These are phyloP conservation scores for Hemiprocne comata DNA, from an alignment of 2,113 vertebrate species.

Conservation along the genomic window DNA sequence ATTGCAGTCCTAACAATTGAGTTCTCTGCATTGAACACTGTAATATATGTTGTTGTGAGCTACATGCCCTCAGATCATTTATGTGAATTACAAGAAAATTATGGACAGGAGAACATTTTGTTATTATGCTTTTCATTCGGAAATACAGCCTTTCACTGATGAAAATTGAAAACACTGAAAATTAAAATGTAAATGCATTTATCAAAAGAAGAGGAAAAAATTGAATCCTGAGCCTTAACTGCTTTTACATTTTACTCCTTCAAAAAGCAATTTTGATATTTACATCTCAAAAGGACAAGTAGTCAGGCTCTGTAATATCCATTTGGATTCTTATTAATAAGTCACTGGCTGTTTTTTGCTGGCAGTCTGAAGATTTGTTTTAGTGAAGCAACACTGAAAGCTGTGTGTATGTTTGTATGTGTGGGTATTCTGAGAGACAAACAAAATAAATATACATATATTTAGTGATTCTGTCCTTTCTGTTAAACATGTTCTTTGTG, in stretches of 20 bases:
- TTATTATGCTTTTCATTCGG: slow-evolving; percentile 53
- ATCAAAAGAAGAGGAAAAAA: slow-evolving; percentile 54
- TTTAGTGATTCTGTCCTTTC: not conserved
- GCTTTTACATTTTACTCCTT: slow-evolving; percentile 52
- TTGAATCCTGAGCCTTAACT: slow-evolving; percentile 56
- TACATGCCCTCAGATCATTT: slow-evolving; percentile 60
- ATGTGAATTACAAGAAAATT: slow-evolving; percentile 69
- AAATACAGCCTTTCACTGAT: slow-evolving; percentile 42
- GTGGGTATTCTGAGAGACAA: not conserved
- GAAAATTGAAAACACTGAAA: slow-evolving; percentile 68
- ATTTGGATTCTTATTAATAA: slow-evolving; percentile 14
- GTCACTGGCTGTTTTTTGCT: not conserved
- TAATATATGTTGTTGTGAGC: slow-evolving; percentile 48
- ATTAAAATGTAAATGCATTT: slow-evolving; percentile 71
- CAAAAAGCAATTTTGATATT: slow-evolving; percentile 49
- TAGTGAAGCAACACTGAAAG: not conserved
- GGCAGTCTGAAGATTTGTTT: slow-evolving; percentile 14
- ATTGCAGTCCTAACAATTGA: slow-evolving; percentile 43
- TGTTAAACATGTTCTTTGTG: not conserved
- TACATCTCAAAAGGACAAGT: slow-evolving; percentile 45
- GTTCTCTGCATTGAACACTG: slow-evolving; percentile 26
- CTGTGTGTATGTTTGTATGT: not conserved
- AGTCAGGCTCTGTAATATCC: slow-evolving; percentile 2
- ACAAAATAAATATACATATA: not conserved
- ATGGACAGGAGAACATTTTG: slow-evolving; percentile 57